Evolutionary conservation across 2,113 vertebrate genomes (phyloP).

Genomic region (Chaetodon auriga): DNA sequence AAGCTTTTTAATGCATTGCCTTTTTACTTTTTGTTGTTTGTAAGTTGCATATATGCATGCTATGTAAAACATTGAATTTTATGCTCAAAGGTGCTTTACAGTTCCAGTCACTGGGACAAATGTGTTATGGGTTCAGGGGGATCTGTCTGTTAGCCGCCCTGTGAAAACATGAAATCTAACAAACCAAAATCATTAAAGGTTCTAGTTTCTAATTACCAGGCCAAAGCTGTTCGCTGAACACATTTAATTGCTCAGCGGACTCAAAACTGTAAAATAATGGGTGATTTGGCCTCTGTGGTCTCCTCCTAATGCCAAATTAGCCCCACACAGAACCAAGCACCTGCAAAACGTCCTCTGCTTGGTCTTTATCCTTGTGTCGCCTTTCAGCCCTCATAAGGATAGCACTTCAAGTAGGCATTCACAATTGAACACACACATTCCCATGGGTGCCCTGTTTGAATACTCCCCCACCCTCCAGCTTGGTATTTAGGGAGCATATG

Average conservation of each 20-base stretch:
- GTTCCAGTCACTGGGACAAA: neutral
- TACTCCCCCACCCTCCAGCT: constrained; percentile 64
- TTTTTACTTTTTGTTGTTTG: neutral
- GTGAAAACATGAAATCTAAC: neutral
- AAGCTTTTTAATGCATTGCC: too few relatives aligned
- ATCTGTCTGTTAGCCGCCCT: neutral
- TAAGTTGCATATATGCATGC: neutral
- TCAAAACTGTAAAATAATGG: neutral
- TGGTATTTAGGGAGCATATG: constrained; percentile 84
- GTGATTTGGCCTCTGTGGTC: neutral
- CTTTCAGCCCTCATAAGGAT: constrained; percentile 18
- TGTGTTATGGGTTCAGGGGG: neutral
- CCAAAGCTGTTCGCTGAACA: neutral
- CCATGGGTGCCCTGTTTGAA: constrained; percentile 63
- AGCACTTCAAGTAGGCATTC: constrained; percentile 13
- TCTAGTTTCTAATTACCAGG: too few relatives aligned
- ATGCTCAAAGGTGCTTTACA: neutral
- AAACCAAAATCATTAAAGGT: neutral
- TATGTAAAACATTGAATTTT: neutral
- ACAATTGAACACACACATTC: constrained; percentile 57
- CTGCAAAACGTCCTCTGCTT: neutral
- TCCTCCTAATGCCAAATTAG: neutral
- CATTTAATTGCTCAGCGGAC: neutral
- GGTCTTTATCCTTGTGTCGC: constrained; percentile 18
- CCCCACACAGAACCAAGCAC: neutral